These are phyloP conservation scores for Linnaemya vulpina DNA, from an alignment of 2,888 invertebrate genomes.

Conservation along the genomic window DNA sequence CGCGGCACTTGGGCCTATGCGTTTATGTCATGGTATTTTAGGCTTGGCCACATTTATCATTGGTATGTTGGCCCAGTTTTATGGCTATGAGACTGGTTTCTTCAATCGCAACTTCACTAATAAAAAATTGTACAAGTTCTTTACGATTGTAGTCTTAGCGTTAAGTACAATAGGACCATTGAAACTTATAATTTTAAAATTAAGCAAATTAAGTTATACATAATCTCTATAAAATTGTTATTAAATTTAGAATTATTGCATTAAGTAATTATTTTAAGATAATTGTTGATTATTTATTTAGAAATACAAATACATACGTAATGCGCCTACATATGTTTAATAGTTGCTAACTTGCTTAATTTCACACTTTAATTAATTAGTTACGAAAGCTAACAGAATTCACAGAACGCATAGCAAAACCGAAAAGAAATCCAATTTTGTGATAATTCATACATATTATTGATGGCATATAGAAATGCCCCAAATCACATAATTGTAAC, in stretches of 20 bases:
- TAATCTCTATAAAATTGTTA: constrained; percentile 42
- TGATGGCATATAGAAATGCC: too few relatives aligned
- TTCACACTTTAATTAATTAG: too few relatives aligned
- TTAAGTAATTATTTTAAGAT: background rate
- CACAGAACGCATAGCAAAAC: too few relatives aligned
- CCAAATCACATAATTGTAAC: too few relatives aligned
- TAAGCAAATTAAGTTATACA: constrained; percentile 32
- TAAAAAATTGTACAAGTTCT: constrained; percentile 75
- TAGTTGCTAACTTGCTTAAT: background rate
- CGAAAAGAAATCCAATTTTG: too few relatives aligned
- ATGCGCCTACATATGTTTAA: background rate
- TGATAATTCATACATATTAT: too few relatives aligned
- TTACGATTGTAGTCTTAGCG: constrained; percentile 74
- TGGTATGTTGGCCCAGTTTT: constrained; percentile 78
- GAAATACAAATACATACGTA: background rate
- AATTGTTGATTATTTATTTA: constrained; percentile 25
- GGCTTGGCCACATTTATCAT: constrained; percentile 76
- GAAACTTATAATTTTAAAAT: constrained; percentile 40
- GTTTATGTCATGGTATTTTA: constrained; percentile 75
- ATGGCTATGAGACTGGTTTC: constrained; percentile 80
- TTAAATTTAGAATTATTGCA: background rate
- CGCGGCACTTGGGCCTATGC: background rate
- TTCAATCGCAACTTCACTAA: constrained; percentile 77
- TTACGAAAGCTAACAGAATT: too few relatives aligned
- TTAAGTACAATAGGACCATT: constrained; percentile 70